Conservation (phyloP, 1,140 invertebrate genomes). For the Drosophila mauritiana region DNA sequence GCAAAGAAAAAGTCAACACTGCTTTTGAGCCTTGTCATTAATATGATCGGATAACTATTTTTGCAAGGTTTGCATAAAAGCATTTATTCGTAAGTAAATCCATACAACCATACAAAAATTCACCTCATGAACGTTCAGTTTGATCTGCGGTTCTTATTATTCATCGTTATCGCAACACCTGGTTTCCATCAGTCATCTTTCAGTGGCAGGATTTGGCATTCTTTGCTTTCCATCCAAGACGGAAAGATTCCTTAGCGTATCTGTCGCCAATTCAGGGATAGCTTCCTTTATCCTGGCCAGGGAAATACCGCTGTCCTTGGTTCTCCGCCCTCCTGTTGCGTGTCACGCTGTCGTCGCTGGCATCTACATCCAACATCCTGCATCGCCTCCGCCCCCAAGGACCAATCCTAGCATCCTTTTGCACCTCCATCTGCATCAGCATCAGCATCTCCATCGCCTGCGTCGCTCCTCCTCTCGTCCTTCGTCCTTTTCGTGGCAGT, state of each 20-base stretch:
- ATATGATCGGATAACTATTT: background rate
- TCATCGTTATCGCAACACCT: background rate
- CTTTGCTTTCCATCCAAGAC: constrained; percentile 3
- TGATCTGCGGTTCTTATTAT: background rate
- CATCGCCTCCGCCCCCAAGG: background rate
- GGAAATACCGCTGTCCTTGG: constrained; percentile 13
- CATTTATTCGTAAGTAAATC: background rate
- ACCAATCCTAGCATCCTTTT: constrained; percentile 14
- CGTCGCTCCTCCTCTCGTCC: background rate
- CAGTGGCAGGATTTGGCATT: background rate
- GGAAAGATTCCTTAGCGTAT: constrained; percentile 27
- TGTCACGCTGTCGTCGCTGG: constrained; percentile 53
- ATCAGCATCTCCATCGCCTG: constrained; percentile 21
- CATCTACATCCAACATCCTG: constrained; percentile 3
- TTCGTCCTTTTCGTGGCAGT: constrained; percentile 19
- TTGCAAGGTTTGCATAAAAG: too few relatives aligned
- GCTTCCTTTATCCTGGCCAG: constrained; percentile 37
- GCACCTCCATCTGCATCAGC: constrained; percentile 37
- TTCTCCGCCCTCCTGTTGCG: constrained; percentile 17
- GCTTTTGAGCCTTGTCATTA: too few relatives aligned
- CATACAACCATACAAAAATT: background rate
- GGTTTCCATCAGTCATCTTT: constrained; percentile 8
- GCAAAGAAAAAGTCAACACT: too few relatives aligned
- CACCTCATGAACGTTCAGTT: background rate
- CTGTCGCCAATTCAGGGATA: constrained; percentile 29